Evolutionary conservation across 2,888 invertebrate species (phyloP), one percentile per base, ranked within the genome.

Genomic region (Diarsia brunnea): DNA sequence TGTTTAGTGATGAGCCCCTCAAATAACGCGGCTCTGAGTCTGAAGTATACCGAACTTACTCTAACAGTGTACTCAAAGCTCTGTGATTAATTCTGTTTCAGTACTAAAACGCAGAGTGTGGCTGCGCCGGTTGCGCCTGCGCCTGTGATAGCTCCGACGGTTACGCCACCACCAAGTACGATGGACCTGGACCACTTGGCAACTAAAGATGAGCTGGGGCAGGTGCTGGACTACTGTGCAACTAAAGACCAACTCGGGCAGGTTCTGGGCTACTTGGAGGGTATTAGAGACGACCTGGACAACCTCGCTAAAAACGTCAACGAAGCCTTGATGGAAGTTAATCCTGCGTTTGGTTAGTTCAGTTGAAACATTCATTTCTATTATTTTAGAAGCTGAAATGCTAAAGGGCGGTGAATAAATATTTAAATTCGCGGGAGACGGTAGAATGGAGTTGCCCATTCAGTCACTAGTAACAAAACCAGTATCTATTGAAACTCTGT

Each of bases 211-310:
- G 84, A 82, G 14, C 80, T 82, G 24, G n/a, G 11, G 24, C 75
- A 82, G 27, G 21, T 66, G 27, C 3, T 76, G 31, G 12, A 4
- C n/a, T 51, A 73, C 7, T n/a, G 8, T 0, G 51, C 82, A 11
- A 73, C 81, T 21, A 83, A 73, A 63, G 69, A 77, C 21, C 81
- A 83, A 12, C 81, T 83, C 38, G 24, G 7, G n/a, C 78, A 83
- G 24, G 16, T 70, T n/a, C 5, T 81, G 27, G 14, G 2, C 21
- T 60, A 72, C 12, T 21, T 83, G 55, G 78, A 83, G 55, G 2
- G 0, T 38, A 16, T 78, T 12, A 81, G 38, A 55, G 24, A 55
- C 7, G 60, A 84, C 27, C 55, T 83, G 12, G 38, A 60, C n/a
- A 3, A 14, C 0, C 81, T 83, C 4, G 55, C 38, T 16, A 38